These are phyloP conservation scores for Eupithecia insigniata DNA, from an alignment of 2,888 invertebrate genomes.

Conservation along the genomic window DNA sequence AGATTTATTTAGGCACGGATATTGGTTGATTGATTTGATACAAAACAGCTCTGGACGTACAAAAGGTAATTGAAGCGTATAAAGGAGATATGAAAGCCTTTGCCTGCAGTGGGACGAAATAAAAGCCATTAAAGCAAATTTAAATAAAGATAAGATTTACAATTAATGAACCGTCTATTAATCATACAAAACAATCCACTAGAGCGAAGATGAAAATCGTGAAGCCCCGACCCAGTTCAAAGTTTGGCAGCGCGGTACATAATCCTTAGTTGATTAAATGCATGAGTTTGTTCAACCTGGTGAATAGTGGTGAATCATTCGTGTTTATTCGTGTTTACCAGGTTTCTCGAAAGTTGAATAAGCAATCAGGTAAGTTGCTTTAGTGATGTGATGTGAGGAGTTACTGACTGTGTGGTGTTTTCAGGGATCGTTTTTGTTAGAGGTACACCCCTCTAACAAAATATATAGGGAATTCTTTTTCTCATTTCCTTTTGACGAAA, in stretches of 20 bases:
- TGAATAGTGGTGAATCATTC: slow-evolving; percentile 13
- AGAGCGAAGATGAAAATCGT: slow-evolving; percentile 18
- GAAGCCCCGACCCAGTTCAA: slow-evolving; percentile 22
- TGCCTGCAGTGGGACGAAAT: not conserved
- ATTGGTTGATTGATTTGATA: not conserved
- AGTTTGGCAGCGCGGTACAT: slow-evolving; percentile 17
- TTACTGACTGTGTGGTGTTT: not conserved
- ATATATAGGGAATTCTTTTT: not conserved
- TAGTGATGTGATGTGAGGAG: not conserved
- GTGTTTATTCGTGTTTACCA: slow-evolving; percentile 5
- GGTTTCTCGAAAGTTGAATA: slow-evolving; percentile 7
- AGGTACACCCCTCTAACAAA: too few species aligned
- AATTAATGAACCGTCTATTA: not conserved
- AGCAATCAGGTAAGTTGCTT: not conserved
- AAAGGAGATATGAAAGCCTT: not conserved
- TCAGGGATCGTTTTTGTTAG: not conserved
- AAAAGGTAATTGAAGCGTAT: not conserved
- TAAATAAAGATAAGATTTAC: not conserved
- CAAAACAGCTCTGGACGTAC: not conserved
- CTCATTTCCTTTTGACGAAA: not conserved
- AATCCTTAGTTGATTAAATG: slow-evolving; percentile 25
- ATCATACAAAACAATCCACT: slow-evolving; percentile 14
- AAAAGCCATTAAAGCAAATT: not conserved
- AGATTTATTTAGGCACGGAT: not conserved
- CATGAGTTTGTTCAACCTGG: slow-evolving; percentile 27